A percentile compares a stretch with the other conserved stretches of the same genome.
Conservation (phyloP, 2,113 vertebrate species). For the Alexandromys fortis region DNA sequence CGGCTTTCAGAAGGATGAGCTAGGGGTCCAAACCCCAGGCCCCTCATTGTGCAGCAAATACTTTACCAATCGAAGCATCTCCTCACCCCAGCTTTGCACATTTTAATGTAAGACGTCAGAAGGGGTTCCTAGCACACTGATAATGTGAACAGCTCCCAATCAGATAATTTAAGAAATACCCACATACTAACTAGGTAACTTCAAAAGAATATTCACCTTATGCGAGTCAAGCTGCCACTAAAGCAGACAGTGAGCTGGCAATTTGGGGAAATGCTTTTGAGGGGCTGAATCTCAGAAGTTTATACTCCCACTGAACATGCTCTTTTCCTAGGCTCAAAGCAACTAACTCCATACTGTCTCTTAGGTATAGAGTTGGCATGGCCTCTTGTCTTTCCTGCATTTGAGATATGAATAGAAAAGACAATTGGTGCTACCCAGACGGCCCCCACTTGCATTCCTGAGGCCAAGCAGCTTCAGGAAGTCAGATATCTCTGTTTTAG, state of each 20-base stretch:
- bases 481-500: background rate
- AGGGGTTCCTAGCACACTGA: background rate
- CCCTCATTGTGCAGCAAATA: background rate
- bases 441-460: background rate
- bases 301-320: background rate
- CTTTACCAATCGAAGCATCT: background rate
- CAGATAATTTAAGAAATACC: constrained; percentile 42
- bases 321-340: background rate
- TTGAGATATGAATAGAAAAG: background rate
- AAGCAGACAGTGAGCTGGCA: background rate
- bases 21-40: background rate
- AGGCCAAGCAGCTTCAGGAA: background rate
- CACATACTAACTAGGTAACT: background rate
- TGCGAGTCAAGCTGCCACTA: background rate
- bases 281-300: background rate
- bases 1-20: background rate
- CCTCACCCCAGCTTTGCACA: background rate
- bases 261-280: background rate
- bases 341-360: background rate
- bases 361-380: background rate
- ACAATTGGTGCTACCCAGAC: no score
- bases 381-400: background rate
- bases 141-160: background rate
- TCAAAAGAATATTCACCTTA: constrained; percentile 16
- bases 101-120: constrained; percentile 16